Conservation (phyloP, 2,113 vertebrate genomes). For the Lonchura striata region DNA sequence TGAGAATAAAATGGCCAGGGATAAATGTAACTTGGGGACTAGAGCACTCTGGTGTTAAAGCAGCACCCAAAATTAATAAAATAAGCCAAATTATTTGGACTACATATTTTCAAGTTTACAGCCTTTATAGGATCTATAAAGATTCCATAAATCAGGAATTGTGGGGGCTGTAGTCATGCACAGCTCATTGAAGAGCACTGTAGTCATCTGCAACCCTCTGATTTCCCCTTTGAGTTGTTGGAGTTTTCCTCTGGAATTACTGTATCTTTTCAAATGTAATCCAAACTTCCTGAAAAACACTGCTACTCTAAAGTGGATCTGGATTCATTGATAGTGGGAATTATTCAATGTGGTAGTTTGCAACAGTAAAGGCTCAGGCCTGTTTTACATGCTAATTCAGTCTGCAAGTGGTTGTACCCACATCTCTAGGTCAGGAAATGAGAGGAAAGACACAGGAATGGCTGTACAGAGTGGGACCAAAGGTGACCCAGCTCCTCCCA, state of each 20-base stretch:
- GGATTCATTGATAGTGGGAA: neutral
- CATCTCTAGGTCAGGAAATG: neutral
- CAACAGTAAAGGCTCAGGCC: neutral
- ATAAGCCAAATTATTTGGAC: neutral
- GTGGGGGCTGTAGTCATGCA: neutral
- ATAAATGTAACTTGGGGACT: neutral
- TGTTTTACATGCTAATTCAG: neutral
- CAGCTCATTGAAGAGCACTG: neutral
- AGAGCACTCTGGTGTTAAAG: neutral
- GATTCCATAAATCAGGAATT: neutral
- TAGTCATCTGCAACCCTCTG: neutral
- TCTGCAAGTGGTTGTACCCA: neutral
- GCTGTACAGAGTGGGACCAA: neutral
- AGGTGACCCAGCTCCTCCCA: neutral
- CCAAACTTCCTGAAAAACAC: neutral
- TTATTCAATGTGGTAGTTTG: neutral
- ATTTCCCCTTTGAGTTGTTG: neutral
- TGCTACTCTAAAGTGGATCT: neutral
- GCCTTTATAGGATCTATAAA: neutral
- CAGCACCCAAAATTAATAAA: neutral
- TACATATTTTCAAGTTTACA: neutral
- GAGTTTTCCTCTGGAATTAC: neutral
- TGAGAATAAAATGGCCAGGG: neutral
- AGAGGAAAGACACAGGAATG: neutral
- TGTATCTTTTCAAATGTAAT: neutral